Base-by-base conservation (phyloP, 2,888 invertebrate species). In the Hirtodrosophila confusa region DNA sequence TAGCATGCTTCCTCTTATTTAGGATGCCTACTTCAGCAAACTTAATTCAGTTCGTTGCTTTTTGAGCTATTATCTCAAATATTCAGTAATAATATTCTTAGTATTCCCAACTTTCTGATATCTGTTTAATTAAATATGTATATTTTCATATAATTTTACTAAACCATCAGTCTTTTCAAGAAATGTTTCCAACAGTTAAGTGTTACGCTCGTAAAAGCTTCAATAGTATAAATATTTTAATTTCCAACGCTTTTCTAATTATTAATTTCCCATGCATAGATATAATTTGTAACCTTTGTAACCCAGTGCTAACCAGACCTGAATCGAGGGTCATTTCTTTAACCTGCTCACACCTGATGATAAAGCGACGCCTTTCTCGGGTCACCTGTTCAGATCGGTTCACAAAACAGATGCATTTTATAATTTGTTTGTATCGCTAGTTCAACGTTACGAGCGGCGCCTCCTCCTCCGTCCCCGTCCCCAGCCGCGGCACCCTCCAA, bases 341-440 rank as follows among this genome's bases (percentile, higher is more conserved):
- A 39, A 48, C 36, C 50, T 10, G 31, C 49, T 55, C 43, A 69
- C 62, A 57, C 54, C 39, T 51, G 75, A 49, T 69, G 75, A 72
- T 72, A 53, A 60, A 60, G 75, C 75, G 64, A 75, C 75, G 72
- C 75, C 75, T 51, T 37, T 51, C 39, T 31, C n/a, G 43, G 60
- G 24, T 66, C 65, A 70, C 72, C 71, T 71, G 71, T 60, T 54
- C 36, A 56, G 43, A 10, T 6, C 17, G 17, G 48, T 47, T 44
- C 60, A 65, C 67, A 63, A 78, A 75, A 64, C 44, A 33, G 56
- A 85, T 85, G 75, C 72, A 57, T 82, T 78, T 82, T 85, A 68
- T 79, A 80, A 82, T 78, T 82, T 75, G 79, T 80, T 76, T 85
- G 62, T 65, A 74, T 78, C 78, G 74, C 63, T 54, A 53, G 72